A percentile compares a stretch with the other conserved stretches of the same genome.
These are phyloP conservation scores for Harpalus rubripes DNA, from an alignment of 2,888 invertebrate genomes.

Conservation along the genomic window DNA sequence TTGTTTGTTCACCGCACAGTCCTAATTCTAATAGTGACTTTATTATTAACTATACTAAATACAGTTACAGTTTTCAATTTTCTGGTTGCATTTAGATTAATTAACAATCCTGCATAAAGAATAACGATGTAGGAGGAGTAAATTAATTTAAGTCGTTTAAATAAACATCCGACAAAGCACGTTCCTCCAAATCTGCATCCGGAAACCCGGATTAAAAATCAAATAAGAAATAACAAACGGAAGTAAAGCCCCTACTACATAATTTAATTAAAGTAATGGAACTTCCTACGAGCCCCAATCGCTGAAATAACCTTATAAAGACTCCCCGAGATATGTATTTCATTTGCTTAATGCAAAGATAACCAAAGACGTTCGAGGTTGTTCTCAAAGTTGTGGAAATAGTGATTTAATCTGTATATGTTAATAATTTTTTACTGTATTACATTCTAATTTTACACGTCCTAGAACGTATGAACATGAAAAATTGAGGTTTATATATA, in stretches of 20 bases:
- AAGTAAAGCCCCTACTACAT: slow-evolving; percentile 47
- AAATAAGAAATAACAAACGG: slow-evolving; percentile 47
- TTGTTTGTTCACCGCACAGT: no score
- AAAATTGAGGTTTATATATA: no score
- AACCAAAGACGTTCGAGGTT: background rate
- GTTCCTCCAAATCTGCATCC: background rate
- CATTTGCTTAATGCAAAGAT: slow-evolving; percentile 43
- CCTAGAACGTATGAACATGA: no score
- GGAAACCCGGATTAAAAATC: slow-evolving; percentile 36
- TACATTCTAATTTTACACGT: no score
- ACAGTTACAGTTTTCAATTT: no score
- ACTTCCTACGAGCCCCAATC: background rate
- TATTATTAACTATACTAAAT: no score
- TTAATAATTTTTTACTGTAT: no score
- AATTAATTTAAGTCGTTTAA: slow-evolving; percentile 7
- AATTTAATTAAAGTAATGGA: slow-evolving; percentile 54
- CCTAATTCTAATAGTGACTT: no score
- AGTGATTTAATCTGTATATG: no score
- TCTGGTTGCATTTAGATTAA: no score
- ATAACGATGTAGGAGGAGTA: background rate
- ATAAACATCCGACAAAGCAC: slow-evolving; percentile 1
- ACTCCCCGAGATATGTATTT: slow-evolving; percentile 24
- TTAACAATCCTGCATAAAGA: no score
- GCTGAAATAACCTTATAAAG: slow-evolving; percentile 32
- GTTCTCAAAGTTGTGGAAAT: no score